Conservation (phyloP, 2,113 vertebrate species). For the Eclectus roratus region DNA sequence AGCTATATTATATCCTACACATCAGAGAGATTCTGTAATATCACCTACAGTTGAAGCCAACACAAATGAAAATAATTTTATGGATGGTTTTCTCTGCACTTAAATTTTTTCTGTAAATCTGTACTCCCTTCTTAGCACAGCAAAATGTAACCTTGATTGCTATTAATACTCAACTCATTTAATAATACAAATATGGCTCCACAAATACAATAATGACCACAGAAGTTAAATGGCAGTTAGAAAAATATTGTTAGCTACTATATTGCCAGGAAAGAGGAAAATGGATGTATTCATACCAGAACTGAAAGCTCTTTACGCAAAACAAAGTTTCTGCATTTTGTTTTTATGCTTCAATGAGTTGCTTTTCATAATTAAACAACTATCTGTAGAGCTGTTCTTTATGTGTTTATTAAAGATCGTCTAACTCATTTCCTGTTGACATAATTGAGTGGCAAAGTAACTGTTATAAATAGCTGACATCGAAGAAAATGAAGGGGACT, state of each 20-base stretch:
- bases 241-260: not conserved
- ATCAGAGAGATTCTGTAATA: not conserved
- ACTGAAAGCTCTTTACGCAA: not conserved
- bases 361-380: constrained; percentile 23
- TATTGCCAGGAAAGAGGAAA: not conserved
- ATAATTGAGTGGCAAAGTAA: constrained; percentile 2
- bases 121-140: not conserved
- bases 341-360: not conserved
- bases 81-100: not conserved
- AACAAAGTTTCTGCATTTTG: not conserved
- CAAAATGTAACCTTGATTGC: not conserved
- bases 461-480: constrained; percentile 19
- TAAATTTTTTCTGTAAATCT: not conserved
- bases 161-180: not conserved
- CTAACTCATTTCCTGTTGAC: constrained; percentile 31
- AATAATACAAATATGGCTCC: not conserved
- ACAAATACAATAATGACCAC: not conserved
- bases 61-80: not conserved
- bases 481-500: not conserved
- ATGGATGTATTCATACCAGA: not conserved
- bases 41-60: not conserved
- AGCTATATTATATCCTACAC: not conserved
- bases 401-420: constrained; percentile 46
- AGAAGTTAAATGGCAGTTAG: not conserved
- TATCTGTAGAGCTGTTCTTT: not conserved